A percentile compares a stretch with the other conserved stretches of the same genome.
Evolutionary conservation across 2,113 vertebrate species (phyloP).

Genomic region (Cervus canadensis): DNA sequence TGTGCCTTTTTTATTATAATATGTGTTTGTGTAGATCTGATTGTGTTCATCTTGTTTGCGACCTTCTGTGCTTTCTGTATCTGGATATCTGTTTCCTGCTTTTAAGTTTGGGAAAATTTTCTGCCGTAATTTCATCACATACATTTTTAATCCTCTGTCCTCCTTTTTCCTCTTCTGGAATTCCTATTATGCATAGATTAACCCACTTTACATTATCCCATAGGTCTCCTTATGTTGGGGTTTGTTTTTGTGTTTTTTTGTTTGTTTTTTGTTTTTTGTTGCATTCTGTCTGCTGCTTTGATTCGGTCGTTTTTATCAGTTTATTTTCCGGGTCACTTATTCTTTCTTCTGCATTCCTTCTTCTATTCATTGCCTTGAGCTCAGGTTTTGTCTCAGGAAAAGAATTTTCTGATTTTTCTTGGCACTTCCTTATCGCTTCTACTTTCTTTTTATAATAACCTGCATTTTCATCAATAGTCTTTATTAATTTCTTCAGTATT

Average conservation of each 20-base stretch:
- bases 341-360: neutral
- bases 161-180: neutral
- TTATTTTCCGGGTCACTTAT: neutral
- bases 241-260: neutral
- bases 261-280: neutral
- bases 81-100: neutral
- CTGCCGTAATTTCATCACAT: neutral
- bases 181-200: neutral
- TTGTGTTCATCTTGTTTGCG: neutral
- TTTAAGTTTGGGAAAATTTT: neutral
- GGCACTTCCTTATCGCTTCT: neutral
- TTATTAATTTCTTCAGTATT: neutral
- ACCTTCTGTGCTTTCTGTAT: neutral
- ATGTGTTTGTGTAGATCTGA: neutral
- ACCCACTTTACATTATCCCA: neutral
- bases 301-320: neutral
- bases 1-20: neutral
- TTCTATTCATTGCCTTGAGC: neutral
- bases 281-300: neutral
- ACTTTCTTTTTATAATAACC: neutral
- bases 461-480: neutral
- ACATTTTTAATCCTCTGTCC: neutral
- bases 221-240: neutral
- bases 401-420: neutral
- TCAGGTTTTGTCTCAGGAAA: neutral